Evolutionary conservation across 2,888 invertebrate species (phyloP).

Genomic region (Clostera curtula): DNA sequence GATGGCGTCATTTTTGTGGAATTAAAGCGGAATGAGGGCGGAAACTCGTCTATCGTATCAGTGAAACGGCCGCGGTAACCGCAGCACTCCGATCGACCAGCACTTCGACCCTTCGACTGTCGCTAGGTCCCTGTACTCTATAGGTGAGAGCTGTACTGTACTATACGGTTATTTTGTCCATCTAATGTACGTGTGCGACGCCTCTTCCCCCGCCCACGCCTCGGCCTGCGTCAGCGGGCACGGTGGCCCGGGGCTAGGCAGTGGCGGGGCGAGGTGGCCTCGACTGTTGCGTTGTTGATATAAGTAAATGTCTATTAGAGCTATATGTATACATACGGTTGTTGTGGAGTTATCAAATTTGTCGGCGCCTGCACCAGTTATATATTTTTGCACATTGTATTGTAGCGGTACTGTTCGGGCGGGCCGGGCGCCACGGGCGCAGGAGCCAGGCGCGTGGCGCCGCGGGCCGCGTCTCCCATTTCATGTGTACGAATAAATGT

Average conservation of each 20-base stretch:
- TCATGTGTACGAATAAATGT: constrained; percentile 66
- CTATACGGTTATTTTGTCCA: no score
- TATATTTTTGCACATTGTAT: constrained; percentile 61
- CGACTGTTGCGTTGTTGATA: constrained; percentile 43
- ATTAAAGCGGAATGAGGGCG: no score
- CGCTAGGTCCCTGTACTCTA: no score
- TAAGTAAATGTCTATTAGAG: constrained; percentile 36
- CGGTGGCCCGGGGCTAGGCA: constrained; percentile 7
- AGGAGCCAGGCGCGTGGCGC: constrained; percentile 5
- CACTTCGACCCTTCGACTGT: no score
- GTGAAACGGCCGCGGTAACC: no score
- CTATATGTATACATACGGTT: constrained; percentile 41
- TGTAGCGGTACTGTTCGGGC: constrained; percentile 6
- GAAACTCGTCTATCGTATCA: no score
- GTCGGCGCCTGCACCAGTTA: constrained; percentile 50
- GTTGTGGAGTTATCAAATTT: constrained; percentile 25
- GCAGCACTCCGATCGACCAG: no score
- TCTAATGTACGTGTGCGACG: no score
- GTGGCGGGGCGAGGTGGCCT: constrained; percentile 7
- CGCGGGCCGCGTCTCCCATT: constrained; percentile 35
- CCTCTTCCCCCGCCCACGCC: constrained; percentile 60
- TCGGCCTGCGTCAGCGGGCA: constrained; percentile 55
- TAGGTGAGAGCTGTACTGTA: no score
- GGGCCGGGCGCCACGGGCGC: constrained; percentile 8
- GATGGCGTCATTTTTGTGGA: no score